Evolutionary conservation across 2,797 vertebrate genomes (phyloP).

Genomic region (Urocyon cinereoargenteus): DNA sequence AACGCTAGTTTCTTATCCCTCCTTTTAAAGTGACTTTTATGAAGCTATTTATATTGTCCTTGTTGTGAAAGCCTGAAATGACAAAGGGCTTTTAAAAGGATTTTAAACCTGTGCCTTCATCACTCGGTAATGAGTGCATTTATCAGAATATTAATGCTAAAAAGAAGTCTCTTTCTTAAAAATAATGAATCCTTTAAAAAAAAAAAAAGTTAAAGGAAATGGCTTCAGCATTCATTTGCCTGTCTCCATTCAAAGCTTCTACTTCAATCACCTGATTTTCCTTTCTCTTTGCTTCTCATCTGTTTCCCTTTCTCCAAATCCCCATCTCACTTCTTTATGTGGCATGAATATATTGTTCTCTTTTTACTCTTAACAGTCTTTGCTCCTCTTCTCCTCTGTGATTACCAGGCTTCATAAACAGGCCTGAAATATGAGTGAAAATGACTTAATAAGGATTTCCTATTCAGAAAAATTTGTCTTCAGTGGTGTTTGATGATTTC

Average conservation of each 20-base stretch:
- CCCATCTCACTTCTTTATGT: neutral
- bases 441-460: slow-evolving; percentile 63
- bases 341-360: neutral
- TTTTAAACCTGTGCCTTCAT: slow-evolving; percentile 7
- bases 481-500: slow-evolving; percentile 47
- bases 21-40: slow-evolving; percentile 41
- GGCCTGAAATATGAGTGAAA: slow-evolving; percentile 11
- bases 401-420: neutral
- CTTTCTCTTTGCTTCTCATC: neutral
- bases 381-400: neutral
- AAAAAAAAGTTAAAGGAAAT: neutral
- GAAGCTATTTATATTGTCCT: neutral
- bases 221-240: neutral
- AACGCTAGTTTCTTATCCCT: neutral
- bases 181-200: neutral
- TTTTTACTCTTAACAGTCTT: neutral
- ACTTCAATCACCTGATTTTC: neutral
- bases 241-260: neutral
- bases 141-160: slow-evolving; percentile 28
- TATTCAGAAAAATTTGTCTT: slow-evolving; percentile 58
- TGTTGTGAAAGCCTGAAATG: neutral
- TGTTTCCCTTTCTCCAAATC: neutral
- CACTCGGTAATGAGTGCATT: neutral
- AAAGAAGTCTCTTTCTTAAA: neutral
- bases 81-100: neutral